These are phyloP conservation scores for Heliconius nattereri DNA, from an alignment of 1,140 invertebrate species.

Conservation along the genomic window DNA sequence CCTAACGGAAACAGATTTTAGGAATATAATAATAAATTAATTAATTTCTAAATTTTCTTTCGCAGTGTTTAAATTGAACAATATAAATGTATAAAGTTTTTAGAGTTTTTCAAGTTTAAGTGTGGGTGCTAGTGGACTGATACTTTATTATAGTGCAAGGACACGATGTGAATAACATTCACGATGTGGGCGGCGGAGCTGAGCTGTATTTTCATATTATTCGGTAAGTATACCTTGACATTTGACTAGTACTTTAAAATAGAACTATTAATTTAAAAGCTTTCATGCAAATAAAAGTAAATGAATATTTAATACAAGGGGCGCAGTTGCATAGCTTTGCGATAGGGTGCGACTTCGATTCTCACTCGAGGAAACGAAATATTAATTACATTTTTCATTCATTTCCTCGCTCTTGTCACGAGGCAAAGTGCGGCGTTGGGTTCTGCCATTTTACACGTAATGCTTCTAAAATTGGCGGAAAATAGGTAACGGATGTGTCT, in stretches of 20 bases:
- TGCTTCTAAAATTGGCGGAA: too few relatives aligned
- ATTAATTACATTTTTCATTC: too few relatives aligned
- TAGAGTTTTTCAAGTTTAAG: constrained; percentile 29
- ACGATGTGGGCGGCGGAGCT: constrained; percentile 72
- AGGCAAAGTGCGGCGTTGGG: too few relatives aligned
- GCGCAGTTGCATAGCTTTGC: too few relatives aligned
- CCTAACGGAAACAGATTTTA: too few relatives aligned
- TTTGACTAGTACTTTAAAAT: not conserved
- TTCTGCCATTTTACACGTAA: too few relatives aligned
- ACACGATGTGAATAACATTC: constrained; percentile 65
- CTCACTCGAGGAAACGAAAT: too few relatives aligned
- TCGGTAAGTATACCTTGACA: constrained; percentile 60
- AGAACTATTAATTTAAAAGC: not conserved
- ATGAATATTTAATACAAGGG: too few relatives aligned
- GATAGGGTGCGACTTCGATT: too few relatives aligned
- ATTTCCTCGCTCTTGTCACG: too few relatives aligned
- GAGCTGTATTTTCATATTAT: constrained; percentile 74
- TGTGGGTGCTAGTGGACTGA: constrained; percentile 48
- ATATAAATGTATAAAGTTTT: not conserved
- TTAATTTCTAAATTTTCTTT: not conserved
- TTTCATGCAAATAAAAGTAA: not conserved
- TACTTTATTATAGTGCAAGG: constrained; percentile 42
- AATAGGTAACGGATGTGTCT: too few relatives aligned
- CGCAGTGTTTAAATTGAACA: not conserved
- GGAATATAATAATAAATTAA: too few relatives aligned